Base-by-base conservation (phyloP, 2,888 invertebrate species). In the Drosophila subquinaria region DNA sequence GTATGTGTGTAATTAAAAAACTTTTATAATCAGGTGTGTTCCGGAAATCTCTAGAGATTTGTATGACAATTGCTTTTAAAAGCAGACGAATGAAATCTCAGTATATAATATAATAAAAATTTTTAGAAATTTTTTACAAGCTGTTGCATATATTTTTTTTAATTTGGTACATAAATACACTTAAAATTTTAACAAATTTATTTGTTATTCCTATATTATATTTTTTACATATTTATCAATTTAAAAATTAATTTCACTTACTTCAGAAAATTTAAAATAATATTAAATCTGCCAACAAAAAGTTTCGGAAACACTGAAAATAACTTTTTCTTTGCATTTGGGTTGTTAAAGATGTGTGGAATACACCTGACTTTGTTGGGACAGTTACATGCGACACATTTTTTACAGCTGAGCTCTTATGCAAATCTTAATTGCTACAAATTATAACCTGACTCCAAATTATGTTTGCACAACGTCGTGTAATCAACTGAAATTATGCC, bases 341-440 rank as follows among this genome's bases (percentile, higher is more conserved):
- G 33, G 3, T 10, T 33, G 10, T 10, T 33, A 33, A 9, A 10
- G 33, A 33, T 33, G 2, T 36, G 38, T n/a, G 38, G 38, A 38
- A 38, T n/a, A 38, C n/a, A 38, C 38, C n/a, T 38, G n/a, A n/a
- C 2, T n/a, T n/a, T 77, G 74, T 71, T 53, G 43, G 40, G 47
- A 56, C 45, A 59, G 61, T 59, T 56, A 76, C 64, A 71, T 52
- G 62, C 42, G 20, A 50, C 70, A 52, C 66, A 85, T 62, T 76
- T 70, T 35, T 70, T 35, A 56, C 66, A 71, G 67, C 74, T 70
- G 76, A 62, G 79, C 76, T 84, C 56, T 73, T 77, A 84, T 82
- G 82, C 69, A 89, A 87, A 89, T 89, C 73, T 62, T 79, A 77
- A 82, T 87, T 87, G 72, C 77, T 75, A 56, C 50, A 87, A 78